Conservation (phyloP, 1,140 invertebrate species). For the Polyergus mexicanus region DNA sequence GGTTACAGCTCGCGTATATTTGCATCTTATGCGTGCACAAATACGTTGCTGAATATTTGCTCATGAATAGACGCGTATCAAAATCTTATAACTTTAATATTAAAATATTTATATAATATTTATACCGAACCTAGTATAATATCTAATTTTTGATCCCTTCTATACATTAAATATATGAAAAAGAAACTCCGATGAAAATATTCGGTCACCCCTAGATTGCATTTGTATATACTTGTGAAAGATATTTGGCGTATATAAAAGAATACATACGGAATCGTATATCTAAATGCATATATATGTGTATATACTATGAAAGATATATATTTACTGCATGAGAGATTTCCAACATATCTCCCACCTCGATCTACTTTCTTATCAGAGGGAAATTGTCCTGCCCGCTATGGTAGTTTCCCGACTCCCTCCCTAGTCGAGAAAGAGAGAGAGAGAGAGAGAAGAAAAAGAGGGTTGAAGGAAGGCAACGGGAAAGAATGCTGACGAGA, state of each 20-base stretch:
- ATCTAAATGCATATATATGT: background rate
- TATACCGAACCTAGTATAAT: background rate
- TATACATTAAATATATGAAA: background rate
- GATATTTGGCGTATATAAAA: background rate
- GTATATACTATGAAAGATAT: background rate
- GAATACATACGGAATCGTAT: background rate
- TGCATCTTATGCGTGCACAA: background rate
- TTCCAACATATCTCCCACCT: slow-evolving; percentile 74
- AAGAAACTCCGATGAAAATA: background rate
- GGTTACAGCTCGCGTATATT: background rate
- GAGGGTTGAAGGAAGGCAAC: slow-evolving; percentile 30
- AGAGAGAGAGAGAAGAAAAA: slow-evolving; percentile 37
- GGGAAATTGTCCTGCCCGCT: slow-evolving; percentile 80
- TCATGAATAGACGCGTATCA: slow-evolving; percentile 13
- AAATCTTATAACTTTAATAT: background rate
- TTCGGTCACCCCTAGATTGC: background rate
- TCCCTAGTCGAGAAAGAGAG: slow-evolving; percentile 7
- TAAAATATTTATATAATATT: background rate
- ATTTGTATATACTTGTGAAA: background rate
- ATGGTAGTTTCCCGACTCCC: slow-evolving; percentile 70
- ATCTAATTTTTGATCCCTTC: background rate
- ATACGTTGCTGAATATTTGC: background rate
- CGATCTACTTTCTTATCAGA: slow-evolving; percentile 83
- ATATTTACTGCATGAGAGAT: slow-evolving; percentile 57
- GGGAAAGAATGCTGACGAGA: slow-evolving; percentile 57